These are phyloP conservation scores for Micrasema minimum DNA, from an alignment of 1,140 invertebrate species.

Conservation along the genomic window DNA sequence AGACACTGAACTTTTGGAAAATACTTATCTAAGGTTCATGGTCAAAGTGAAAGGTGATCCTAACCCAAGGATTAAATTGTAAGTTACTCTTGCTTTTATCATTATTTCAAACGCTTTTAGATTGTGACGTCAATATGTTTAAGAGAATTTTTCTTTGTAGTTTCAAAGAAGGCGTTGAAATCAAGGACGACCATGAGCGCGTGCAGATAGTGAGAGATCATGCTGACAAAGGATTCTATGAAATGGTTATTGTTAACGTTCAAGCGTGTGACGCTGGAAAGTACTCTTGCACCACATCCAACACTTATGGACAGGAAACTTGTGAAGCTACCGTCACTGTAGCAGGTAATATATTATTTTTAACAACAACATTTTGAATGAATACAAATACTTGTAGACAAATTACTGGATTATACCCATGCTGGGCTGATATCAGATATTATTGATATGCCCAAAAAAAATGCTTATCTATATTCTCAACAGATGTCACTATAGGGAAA, in stretches of 20 bases:
- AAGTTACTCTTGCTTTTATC: constrained; percentile 62
- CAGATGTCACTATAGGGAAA: no score
- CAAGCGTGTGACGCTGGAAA: constrained; percentile 83
- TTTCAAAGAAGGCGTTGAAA: constrained; percentile 83
- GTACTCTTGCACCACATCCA: constrained; percentile 89
- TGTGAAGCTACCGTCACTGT: constrained; percentile 84
- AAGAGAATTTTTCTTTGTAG: constrained; percentile 64
- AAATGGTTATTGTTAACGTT: constrained; percentile 89
- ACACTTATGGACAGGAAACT: constrained; percentile 82
- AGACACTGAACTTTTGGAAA: constrained; percentile 87
- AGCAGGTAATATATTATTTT: constrained; percentile 77
- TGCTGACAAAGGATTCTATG: constrained; percentile 87
- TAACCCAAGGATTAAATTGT: constrained; percentile 87
- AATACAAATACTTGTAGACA: no score
- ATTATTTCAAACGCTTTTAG: neutral
- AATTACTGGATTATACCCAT: no score
- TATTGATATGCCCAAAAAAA: no score
- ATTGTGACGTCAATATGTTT: neutral
- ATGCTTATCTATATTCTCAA: no score
- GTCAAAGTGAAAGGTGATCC: constrained; percentile 89
- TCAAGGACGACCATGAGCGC: constrained; percentile 75
- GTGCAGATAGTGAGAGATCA: constrained; percentile 80
- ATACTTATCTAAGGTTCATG: constrained; percentile 89
- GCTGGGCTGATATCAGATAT: no score
- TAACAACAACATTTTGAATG: no score